Percentiles rank a stretch among this genome's conserved stretches.
These are phyloP conservation scores for Megaceryle alcyon DNA, from an alignment of 2,797 vertebrate species.

Conservation along the genomic window DNA sequence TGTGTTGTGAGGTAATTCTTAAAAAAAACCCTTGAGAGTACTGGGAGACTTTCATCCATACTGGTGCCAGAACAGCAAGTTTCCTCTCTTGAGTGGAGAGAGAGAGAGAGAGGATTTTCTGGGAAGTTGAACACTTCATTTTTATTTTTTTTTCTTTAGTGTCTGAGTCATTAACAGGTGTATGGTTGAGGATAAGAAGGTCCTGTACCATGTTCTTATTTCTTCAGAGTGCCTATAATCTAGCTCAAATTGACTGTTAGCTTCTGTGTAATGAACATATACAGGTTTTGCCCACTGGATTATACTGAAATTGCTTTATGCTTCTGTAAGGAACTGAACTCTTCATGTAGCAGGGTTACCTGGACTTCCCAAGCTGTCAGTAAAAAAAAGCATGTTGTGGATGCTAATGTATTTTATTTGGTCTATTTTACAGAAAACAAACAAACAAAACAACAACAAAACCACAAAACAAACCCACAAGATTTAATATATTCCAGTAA, in stretches of 20 bases:
- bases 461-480: neutral
- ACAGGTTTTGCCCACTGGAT: neutral
- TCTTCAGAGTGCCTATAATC: neutral
- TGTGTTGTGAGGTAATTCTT: conserved; percentile 18
- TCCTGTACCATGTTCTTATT: neutral
- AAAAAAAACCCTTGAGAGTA: neutral
- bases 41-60: neutral
- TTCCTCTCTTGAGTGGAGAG: neutral
- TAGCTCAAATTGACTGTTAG: neutral
- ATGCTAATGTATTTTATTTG: neutral
- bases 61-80: neutral
- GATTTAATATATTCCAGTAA: neutral
- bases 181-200: neutral
- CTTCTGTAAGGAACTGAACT: neutral
- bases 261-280: neutral
- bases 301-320: neutral
- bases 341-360: neutral
- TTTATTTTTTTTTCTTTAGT: neutral
- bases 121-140: neutral
- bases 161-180: conserved; percentile 17
- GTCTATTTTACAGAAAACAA: neutral
- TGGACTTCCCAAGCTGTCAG: neutral
- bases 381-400: neutral
- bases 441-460: too few species aligned
- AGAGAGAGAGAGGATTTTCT: neutral